Evolutionary conservation across 2,797 vertebrate genomes (phyloP), one percentile per base, ranked within the genome.

Genomic region (Otus scops): DNA sequence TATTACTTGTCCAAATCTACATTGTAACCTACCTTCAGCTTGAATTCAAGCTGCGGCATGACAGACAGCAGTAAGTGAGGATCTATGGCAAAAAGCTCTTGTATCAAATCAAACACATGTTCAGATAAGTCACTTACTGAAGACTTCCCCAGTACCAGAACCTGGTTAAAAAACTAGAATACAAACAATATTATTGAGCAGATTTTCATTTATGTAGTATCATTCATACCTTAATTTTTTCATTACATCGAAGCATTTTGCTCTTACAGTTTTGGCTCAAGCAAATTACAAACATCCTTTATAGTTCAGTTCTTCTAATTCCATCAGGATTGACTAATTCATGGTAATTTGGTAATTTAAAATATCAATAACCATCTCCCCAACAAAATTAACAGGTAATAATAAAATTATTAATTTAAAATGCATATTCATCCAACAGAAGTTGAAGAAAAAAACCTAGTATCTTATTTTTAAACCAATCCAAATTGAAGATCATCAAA

Each of bases 41-140:
- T 99, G 97, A 99, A 99, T 97, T 99, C 99, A 95, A 99, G 98
- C 96, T 99, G 99, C 47, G 99, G 99, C 99, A 99, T 99, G 93
- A 99, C 99, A 30, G 99, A 99, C 51, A 99, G 98, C 51, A 99
- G 98, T 92, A 99, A 98, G 96, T 99, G 98, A 61, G 99, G 99
- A 98, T 99, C 99, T 75, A 99, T 99, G 92, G 99, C 98, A 97
- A 99, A 99, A 95, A 99, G 99, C 95, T 99, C 99, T 98, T 99
- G 99, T 98, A 99, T 99, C 96, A 99, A 98, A 97, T 99, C 99
- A 97, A 99, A 99, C 57, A 99, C 99, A 36, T 99, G 99, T 96
- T 99, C 99, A 18, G 99, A 99, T 60, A 99, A 98, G 97, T 99
- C 99, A 88, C 99, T 99, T 97, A 99, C 99, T 78, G 99, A 99